Evolutionary conservation across 2,888 invertebrate genomes (phyloP), one percentile per base, ranked within the genome.

Genomic region (Ypsolopha scabrella): DNA sequence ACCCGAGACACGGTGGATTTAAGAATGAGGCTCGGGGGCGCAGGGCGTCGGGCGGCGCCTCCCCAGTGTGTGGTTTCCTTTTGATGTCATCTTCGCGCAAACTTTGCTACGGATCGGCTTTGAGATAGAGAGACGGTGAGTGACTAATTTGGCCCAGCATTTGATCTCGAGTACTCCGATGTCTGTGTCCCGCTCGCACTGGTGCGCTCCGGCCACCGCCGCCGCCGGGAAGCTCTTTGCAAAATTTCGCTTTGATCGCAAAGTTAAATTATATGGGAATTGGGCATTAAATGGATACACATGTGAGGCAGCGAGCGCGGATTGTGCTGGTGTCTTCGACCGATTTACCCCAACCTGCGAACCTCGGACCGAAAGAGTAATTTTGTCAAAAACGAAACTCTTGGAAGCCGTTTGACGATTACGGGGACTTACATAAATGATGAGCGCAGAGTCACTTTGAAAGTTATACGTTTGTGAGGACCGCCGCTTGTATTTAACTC

Each of bases 41-140:
- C 63, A 64, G 62, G 65, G 63, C 55, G 64, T 55, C 35, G 49
- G 38, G 64, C 63, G 71, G 64, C 72, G 69, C 82, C 83, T 72
- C 82, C 86, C 83, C 80, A 80, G 80, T 85, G 81, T 85, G 85
- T 85, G 85, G 86, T 85, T 86, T 85, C 85, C 86, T 85, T 86
- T 86, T 86, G 86, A 86, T 85, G 86, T 86, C 85, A 86, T 86
- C 86, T 86, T 86, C 85, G 86, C 83, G 85, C 85, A 86, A 86
- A 86, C 86, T 86, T 86, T 86, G 85, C 86, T 85, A 80, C 86
- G 83, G 85, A 86, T 86, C 86, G 86, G 86, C 86, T 86, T 86
- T 86, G 86, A 86, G 86, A 86, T 86, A 86, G 85, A 86, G 86
- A 86, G 82, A 82, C 85, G 82, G 85, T 83, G 86, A 86, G 86